Base-by-base conservation (phyloP, 1,140 invertebrate genomes). In the Chironomus striatipennis region DNA sequence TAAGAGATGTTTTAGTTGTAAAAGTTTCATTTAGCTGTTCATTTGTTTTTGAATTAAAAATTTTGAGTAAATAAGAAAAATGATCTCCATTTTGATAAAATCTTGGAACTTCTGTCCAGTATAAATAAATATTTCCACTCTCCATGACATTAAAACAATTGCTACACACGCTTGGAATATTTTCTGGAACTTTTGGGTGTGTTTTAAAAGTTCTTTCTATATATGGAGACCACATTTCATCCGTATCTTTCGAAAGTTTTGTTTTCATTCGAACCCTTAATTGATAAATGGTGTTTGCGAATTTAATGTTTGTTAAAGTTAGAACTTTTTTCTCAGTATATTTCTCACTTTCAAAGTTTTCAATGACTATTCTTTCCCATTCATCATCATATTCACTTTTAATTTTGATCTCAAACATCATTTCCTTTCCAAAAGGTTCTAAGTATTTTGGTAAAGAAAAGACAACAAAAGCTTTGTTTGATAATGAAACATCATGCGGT, bases 221-320 rank as follows among this genome's bases (percentile, higher is more conserved):
- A 76, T 86, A 88, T 65, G 88, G 79, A 43, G 90, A 90, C 89
- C 89, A 91, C 79, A 86, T 87, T 18, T 86, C 79, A 20, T 85
- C 84, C 57, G 78, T 80, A 6, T 82, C 82, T 7, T 80, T 75
- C 5, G 88, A 86, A 77, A 82, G 83, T 75, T 84, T 80, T 15
- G 86, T 84, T 76, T 85, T 87, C 75, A 90, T 84, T 42, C 84
- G 87, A 47, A 92, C 86, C 75, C 89, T 82, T 10, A 91, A 85
- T 77, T 91, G 89, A 82, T 91, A 92, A 70, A 85, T 81, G 73
- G 86, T 85, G 79, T 90, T 87, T 1, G 90, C 87, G 81, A 89
- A 90, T 73, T 86, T 82, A 15, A 91, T 79, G 74, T 84, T 82
- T 1, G 84, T 86, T 57, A 92, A 81, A 76, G 86, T 85, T 78